Conservation (phyloP, 2,113 vertebrate genomes). For the Nycticebus coucang region DNA sequence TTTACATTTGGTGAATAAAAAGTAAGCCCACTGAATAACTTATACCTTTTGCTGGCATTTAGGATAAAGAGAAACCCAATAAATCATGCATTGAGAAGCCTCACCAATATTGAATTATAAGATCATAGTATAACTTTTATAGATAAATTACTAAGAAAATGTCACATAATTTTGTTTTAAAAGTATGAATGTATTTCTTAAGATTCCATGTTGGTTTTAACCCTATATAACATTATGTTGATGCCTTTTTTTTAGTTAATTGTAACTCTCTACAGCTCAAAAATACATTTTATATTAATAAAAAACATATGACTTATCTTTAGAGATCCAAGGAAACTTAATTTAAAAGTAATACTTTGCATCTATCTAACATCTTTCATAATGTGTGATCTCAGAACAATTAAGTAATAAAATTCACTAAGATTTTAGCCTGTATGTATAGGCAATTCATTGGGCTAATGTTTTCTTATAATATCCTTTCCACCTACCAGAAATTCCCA, state of each 20-base stretch:
- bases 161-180: neutral
- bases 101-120: conserved; percentile 48
- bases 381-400: neutral
- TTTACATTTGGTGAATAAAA: neutral
- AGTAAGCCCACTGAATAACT: neutral
- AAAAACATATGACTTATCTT: conserved; percentile 1
- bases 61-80: conserved; percentile 66
- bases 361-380: neutral
- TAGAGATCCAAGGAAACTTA: conserved; percentile 23
- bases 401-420: neutral
- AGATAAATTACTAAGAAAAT: conserved; percentile 51
- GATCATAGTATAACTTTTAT: neutral
- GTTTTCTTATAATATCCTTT: neutral
- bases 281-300: conserved; percentile 17
- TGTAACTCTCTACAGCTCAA: neutral
- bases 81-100: neutral
- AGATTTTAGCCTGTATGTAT: neutral
- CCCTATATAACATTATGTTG: neutral
- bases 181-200: neutral
- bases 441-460: neutral
- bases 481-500: neutral
- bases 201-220: neutral
- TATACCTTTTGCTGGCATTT: conserved; percentile 62
- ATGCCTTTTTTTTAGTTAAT: conserved; percentile 21
- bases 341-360: conserved; percentile 34